Base-by-base conservation (phyloP, 2,797 vertebrate species). In the Amblyopsis hoosieri region DNA sequence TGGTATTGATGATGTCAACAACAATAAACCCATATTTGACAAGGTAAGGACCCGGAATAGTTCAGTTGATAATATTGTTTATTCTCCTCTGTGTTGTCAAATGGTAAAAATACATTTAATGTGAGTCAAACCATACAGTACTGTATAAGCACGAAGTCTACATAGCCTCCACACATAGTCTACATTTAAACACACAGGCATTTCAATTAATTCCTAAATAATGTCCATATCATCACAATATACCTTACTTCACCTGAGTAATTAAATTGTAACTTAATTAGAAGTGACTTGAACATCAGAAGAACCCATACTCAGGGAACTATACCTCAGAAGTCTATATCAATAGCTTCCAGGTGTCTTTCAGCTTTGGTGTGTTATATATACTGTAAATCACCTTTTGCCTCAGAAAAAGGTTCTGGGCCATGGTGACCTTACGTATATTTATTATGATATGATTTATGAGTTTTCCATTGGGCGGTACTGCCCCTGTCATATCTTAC, bases 11-110 rank as follows among this genome's bases (percentile, higher is more conserved):
- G 94, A 95, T 45, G 93, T 96, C 75, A 97, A 96, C 91, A 95
- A 95, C 83, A 95, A 97, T 89, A 96, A 96, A 75, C 95, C 95
- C 14, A 74, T 96, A 7, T 97, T 97, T 87, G 91, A 94, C 69
- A 91, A 93, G 95, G 96, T 96, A 75, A 83, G 81, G 53, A 23
- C 3, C 0, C 12, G 1, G 14, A 12, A 7, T 54, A 31, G 53
- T 31, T 31, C 23, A 31, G 23, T 31, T 23, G 13, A 54, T 29
- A 54, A 23, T 54, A 23, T 29, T 29, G 23, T 29, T 29, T 29
- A 29, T 46, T 59, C 52, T 57, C 49, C 10, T 55, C 60, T 49
- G 67, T 75, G 59, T 64, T 57, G 69, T 52, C 60, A 13, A 67
- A 54, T 54, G 29, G 73, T 81, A 29, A 29, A 29, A 29, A 29